Percentiles rank a stretch among this genome's conserved stretches.
phyloP scores from a whole-genome alignment of 2,797 vertebrate genomes.

The Phoeniculus purpureus region DNA sequence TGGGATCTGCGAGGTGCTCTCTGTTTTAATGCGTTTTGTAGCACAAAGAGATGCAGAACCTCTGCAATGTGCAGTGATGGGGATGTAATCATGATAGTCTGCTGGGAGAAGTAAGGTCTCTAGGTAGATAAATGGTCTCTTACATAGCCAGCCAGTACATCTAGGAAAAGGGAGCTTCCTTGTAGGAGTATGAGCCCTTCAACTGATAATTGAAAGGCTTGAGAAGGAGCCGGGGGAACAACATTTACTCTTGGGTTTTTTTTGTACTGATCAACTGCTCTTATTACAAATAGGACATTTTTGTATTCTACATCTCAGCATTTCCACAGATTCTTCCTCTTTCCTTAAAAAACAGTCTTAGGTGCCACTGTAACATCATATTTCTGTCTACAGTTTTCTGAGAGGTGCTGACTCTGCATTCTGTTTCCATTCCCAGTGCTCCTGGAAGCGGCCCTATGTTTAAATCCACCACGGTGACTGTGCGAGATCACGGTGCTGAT shows the following conservation, averaged over 20 bases:
- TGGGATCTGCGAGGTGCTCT: neutral
- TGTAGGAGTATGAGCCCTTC: neutral
- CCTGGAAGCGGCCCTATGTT: constrained; percentile 98
- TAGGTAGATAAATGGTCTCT: neutral
- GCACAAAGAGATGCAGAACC: neutral
- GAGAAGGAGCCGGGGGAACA: neutral
- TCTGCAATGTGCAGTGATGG: neutral
- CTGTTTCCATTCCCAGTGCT: constrained; percentile 80
- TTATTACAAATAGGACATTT: neutral
- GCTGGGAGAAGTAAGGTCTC: neutral
- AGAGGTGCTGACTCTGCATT: neutral
- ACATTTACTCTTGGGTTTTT: neutral
- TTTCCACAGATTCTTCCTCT: neutral
- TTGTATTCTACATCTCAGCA: neutral
- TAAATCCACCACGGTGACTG: constrained; percentile 94
- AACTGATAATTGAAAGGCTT: neutral
- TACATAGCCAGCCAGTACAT: neutral
- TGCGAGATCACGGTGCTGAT: constrained; percentile 78
- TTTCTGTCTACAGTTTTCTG: neutral
- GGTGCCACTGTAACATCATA: neutral
- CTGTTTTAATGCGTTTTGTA: neutral
- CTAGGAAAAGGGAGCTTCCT: neutral
- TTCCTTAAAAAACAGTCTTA: neutral
- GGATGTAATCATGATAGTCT: neutral
- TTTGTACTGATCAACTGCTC: neutral